phyloP scores from a whole-genome alignment of 1,140 invertebrate genomes.

The Pogonomyrmex californicus region DNA sequence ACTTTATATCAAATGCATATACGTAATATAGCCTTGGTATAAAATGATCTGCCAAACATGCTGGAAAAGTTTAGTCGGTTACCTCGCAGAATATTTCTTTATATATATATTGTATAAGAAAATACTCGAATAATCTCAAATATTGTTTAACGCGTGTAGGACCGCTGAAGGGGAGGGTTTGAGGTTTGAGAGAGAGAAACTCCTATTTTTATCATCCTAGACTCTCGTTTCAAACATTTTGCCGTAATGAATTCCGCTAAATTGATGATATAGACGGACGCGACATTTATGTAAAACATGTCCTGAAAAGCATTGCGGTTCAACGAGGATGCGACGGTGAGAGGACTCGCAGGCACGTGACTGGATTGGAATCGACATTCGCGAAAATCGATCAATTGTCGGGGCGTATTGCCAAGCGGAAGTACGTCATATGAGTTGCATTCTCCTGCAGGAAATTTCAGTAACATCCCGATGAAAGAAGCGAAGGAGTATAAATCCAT shows the following conservation, averaged over 20 bases:
- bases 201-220: neutral
- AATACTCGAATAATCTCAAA: neutral
- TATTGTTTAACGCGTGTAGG: neutral
- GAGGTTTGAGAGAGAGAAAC: neutral
- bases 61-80: constrained; percentile 15
- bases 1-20: neutral
- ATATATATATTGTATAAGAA: too few relatives aligned
- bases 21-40: neutral
- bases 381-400: constrained; percentile 56
- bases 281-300: constrained; percentile 6
- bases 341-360: constrained; percentile 28
- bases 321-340: constrained; percentile 12
- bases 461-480: constrained; percentile 23
- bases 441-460: constrained; percentile 33
- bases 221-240: neutral
- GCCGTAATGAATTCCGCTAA: constrained; percentile 4
- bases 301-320: constrained; percentile 15
- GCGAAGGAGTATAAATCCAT: neutral
- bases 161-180: neutral
- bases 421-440: constrained; percentile 25
- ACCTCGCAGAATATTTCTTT: too few relatives aligned
- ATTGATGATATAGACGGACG: neutral
- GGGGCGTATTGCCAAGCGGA: constrained; percentile 35
- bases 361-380: constrained; percentile 52
- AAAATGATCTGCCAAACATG: neutral